Percentiles rank a stretch among this genome's conserved stretches.
Evolutionary conservation across 2,888 invertebrate genomes (phyloP).

Genomic region (Ptychoptera albimana): DNA sequence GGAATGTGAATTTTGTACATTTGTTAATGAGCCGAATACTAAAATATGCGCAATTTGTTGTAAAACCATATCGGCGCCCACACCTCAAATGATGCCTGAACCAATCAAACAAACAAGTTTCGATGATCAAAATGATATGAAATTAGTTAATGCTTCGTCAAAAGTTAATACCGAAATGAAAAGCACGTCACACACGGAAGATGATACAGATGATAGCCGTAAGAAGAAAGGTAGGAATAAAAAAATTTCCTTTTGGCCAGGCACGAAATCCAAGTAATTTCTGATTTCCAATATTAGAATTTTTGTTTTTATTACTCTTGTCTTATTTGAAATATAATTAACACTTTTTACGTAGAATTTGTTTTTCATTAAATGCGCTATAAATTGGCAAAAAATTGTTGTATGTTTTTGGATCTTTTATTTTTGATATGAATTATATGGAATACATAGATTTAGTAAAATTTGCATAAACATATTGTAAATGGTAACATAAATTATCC

Average conservation of each 20-base stretch:
- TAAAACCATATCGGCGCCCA: slow-evolving; percentile 46
- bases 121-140: slow-evolving; percentile 7
- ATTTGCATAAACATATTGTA: too few relatives aligned
- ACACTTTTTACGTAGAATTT: too few relatives aligned
- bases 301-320: neutral
- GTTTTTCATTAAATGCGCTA: too few relatives aligned
- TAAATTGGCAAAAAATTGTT: too few relatives aligned
- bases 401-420: too few relatives aligned
- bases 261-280: slow-evolving; percentile 38
- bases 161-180: slow-evolving; percentile 9
- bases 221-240: slow-evolving; percentile 55
- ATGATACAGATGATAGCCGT: slow-evolving; percentile 21
- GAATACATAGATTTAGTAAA: too few relatives aligned
- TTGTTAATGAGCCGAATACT: slow-evolving; percentile 62
- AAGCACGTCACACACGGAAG: slow-evolving; percentile 11
- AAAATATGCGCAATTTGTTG: slow-evolving; percentile 76
- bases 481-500: too few relatives aligned
- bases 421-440: too few relatives aligned
- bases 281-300: neutral
- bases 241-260: slow-evolving; percentile 60
- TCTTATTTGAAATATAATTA: too few relatives aligned
- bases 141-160: slow-evolving; percentile 8
- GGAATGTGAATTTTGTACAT: slow-evolving; percentile 85
- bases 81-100: slow-evolving; percentile 10
- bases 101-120: slow-evolving; percentile 6